A percentile compares a stretch with the other conserved stretches of the same genome.
phyloP scores from a whole-genome alignment of 2,113 vertebrate species.

The Oncorhynchus gorbuscha region DNA sequence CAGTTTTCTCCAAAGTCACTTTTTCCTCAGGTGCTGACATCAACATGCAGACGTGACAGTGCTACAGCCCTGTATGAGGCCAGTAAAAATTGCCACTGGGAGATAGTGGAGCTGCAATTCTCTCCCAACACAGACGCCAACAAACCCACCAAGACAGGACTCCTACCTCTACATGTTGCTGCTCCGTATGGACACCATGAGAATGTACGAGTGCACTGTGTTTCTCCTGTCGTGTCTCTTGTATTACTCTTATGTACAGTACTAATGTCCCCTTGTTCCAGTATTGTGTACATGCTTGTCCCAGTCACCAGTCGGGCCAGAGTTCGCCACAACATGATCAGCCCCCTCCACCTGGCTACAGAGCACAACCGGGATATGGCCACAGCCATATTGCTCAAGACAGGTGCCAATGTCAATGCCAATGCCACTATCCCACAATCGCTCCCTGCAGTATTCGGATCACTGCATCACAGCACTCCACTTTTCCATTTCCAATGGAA shows the following conservation, averaged over 20 bases:
- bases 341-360: constrained; percentile 88
- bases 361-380: constrained; percentile 80
- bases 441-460: constrained; percentile 82
- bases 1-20: too few relatives aligned
- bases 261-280: constrained; percentile 41
- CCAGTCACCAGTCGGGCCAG: constrained; percentile 86
- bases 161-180: constrained; percentile 89
- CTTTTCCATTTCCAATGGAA: constrained; percentile 83
- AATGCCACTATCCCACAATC: constrained; percentile 76
- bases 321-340: constrained; percentile 85
- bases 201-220: constrained; percentile 69
- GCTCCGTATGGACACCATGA: constrained; percentile 84
- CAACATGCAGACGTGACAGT: constrained; percentile 87
- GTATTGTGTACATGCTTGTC: constrained; percentile 86
- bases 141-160: constrained; percentile 81
- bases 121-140: constrained; percentile 89
- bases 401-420: constrained; percentile 86
- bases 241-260: background rate
- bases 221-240: background rate
- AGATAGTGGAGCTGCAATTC: constrained; percentile 80
- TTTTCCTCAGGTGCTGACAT: constrained; percentile 82
- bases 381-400: constrained; percentile 82
- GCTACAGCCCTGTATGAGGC: constrained; percentile 88
- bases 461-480: constrained; percentile 82
- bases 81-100: constrained; percentile 82